These are phyloP conservation scores for Candidula unifasciata DNA, from an alignment of 2,888 invertebrate species.

Conservation along the genomic window DNA sequence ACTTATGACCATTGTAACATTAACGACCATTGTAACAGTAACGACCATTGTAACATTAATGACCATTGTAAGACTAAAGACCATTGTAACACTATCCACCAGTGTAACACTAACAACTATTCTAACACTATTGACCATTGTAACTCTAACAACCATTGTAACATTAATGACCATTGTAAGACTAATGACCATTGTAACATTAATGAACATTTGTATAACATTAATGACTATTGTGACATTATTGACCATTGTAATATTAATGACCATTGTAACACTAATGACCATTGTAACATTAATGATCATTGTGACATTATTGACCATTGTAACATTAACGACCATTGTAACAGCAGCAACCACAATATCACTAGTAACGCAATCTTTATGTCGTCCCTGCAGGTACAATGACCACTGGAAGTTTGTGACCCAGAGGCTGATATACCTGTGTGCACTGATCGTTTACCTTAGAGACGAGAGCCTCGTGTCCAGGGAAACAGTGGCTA, in stretches of 20 bases:
- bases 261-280: too few relatives aligned
- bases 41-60: too few relatives aligned
- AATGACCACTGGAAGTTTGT: slow-evolving; percentile 92
- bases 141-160: too few relatives aligned
- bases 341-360: not conserved
- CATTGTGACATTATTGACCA: too few relatives aligned
- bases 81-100: not conserved
- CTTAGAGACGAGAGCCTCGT: slow-evolving; percentile 88
- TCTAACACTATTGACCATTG: too few relatives aligned
- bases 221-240: too few relatives aligned
- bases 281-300: too few relatives aligned
- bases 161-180: not conserved
- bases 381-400: slow-evolving; percentile 80
- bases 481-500: slow-evolving; percentile 86
- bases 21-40: too few relatives aligned
- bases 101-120: not conserved
- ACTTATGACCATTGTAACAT: too few relatives aligned
- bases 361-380: not conserved
- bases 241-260: too few relatives aligned
- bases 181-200: too few relatives aligned
- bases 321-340: not conserved
- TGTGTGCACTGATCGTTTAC: slow-evolving; percentile 88
- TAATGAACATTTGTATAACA: not conserved
- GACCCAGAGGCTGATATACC: slow-evolving; percentile 88
- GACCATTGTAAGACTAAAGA: too few relatives aligned